Base-by-base conservation (phyloP, 2,797 vertebrate species). In the Alectoris magna region DNA sequence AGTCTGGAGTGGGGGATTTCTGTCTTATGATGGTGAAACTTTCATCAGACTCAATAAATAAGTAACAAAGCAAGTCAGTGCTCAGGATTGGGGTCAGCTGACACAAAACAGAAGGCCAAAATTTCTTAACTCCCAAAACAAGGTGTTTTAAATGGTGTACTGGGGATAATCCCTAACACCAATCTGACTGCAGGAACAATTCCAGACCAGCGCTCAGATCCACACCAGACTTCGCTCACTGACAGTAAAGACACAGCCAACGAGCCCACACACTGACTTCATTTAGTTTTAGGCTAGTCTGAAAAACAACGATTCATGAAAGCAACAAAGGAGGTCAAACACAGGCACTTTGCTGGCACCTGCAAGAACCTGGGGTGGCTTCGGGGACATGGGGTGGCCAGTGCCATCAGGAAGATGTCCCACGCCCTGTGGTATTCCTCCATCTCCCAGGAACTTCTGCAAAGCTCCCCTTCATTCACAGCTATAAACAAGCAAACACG, bases 181-280 rank as follows among this genome's bases (percentile, higher is more conserved):
- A 7, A 3, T 7, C 12, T 21, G 46, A 56, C 51, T 26, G 1
- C 2, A 8, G 0, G 34, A 36, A n/a, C 73, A 60, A 36, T 2
- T 14, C 41, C 69, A 66, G n/a, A 16, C 24, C 51, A 55, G 23
- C 7, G 44, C 72, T 24, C 29, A 36, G 38, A 46, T 29, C 53
- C 60, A 15, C 2, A 4, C 60, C n/a, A 62, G 53, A 39, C 23
- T 41, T 53, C 53, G 34, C 26, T 72, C 1, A 4, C n/a, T 6
- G 49, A 44, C 8, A 34, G 36, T 11, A 14, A 67, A 81, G 26
- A 27, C 27, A 43, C 2, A 10, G 8, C 27, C 23, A 53, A 26
- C 8, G 11, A 39, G 23, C 16, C 23, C 39, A 9, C 21, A 21
- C 31, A 19, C 21, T 19, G 24, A 31, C n/a, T 64, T 44, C 49